Evolutionary conservation across 2,797 vertebrate genomes (phyloP).

Genomic region (Scyliorhinus canicula): DNA sequence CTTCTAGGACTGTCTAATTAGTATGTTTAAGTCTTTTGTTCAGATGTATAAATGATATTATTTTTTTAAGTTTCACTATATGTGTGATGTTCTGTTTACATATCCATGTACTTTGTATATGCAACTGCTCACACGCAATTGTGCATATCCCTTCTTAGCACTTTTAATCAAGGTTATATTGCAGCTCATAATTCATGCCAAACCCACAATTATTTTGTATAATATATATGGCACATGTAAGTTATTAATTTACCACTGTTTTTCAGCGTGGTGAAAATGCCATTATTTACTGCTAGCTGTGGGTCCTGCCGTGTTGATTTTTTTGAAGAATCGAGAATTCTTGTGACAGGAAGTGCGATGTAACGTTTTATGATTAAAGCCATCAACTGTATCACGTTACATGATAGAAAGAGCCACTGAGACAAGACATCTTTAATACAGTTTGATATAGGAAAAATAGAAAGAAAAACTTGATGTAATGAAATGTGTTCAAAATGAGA

Average conservation of each 20-base stretch:
- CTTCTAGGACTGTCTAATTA: background rate
- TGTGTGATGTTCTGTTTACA: constrained; percentile 6
- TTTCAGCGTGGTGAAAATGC: background rate
- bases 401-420: constrained; percentile 19
- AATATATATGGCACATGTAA: constrained; percentile 23
- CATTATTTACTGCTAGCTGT: constrained; percentile 25
- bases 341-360: constrained; percentile 28
- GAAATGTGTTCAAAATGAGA: constrained; percentile 24
- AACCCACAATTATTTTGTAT: constrained; percentile 15
- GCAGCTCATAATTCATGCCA: constrained; percentile 29
- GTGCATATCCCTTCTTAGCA: constrained; percentile 27
- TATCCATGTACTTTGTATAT: background rate
- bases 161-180: constrained; percentile 32
- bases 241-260: constrained; percentile 32
- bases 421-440: constrained; percentile 32
- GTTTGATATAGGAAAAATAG: background rate
- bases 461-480: constrained; percentile 11
- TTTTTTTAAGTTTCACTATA: background rate
- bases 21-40: constrained; percentile 11
- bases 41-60: background rate
- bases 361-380: constrained; percentile 27
- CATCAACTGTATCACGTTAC: constrained; percentile 24
- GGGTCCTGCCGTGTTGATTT: constrained; percentile 32
- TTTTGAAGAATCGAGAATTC: constrained; percentile 23
- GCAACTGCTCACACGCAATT: constrained; percentile 24